Evolutionary conservation across 2,797 vertebrate species (phyloP).

Genomic region (Pipistrellus pipistrellus): DNA sequence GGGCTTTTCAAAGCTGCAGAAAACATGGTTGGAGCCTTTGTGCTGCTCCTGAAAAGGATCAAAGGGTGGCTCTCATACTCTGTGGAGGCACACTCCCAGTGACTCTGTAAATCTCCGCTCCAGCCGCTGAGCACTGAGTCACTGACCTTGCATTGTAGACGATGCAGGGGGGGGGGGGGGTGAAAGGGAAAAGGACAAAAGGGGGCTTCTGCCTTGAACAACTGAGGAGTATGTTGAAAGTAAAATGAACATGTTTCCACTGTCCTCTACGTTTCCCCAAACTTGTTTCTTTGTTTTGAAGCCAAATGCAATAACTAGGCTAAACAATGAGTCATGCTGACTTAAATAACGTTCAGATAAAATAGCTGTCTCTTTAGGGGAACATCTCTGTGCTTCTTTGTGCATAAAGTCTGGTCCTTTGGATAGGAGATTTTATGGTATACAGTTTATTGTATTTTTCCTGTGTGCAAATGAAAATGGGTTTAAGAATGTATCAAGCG

Average conservation of each 20-base stretch:
- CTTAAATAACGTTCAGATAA: conserved; percentile 74
- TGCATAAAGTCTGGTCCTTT: conserved; percentile 24
- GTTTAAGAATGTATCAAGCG: not conserved
- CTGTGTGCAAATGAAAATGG: conserved; percentile 34
- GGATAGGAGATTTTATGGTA: conserved; percentile 43
- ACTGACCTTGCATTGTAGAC: conserved; percentile 54
- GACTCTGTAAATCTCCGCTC: conserved; percentile 56
- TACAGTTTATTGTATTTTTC: conserved; percentile 55
- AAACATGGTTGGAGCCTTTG: conserved; percentile 31
- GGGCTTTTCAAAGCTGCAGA: conserved; percentile 47
- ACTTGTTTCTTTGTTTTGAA: conserved; percentile 69
- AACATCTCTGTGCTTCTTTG: conserved; percentile 61
- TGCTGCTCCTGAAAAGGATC: conserved; percentile 57
- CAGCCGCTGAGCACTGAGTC: conserved; percentile 23
- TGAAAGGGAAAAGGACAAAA: not conserved
- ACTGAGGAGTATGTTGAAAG: conserved; percentile 49
- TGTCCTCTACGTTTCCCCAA: conserved; percentile 56
- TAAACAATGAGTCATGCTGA: conserved; percentile 70
- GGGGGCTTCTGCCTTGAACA: not conserved
- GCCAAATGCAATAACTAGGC: conserved; percentile 61
- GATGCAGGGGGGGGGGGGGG: not conserved
- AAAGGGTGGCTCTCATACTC: conserved; percentile 27
- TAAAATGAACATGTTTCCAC: conserved; percentile 12
- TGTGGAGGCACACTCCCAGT: conserved; percentile 35
- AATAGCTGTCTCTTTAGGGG: conserved; percentile 71